phyloP scores from a whole-genome alignment of 2,113 vertebrate species.

The Chunga burmeisteri region DNA sequence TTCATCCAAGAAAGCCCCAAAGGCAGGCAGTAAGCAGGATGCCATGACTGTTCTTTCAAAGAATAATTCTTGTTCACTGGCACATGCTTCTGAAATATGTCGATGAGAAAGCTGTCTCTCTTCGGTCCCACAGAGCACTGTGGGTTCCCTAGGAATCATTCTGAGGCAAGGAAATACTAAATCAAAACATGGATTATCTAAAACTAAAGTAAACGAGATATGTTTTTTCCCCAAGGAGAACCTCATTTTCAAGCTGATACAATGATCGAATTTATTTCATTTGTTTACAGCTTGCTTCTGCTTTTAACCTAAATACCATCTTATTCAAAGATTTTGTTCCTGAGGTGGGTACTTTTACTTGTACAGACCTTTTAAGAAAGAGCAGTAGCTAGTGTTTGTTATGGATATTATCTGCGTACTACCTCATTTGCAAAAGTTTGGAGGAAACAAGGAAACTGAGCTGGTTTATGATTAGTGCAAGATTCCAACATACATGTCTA shows the following conservation, averaged over 20 bases:
- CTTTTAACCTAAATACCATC: constrained; percentile 34
- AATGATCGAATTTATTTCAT: not conserved
- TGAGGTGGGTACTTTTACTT: constrained; percentile 44
- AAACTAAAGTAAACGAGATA: not conserved
- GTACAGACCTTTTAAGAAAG: not conserved
- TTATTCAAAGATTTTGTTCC: constrained; percentile 46
- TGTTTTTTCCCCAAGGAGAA: not conserved
- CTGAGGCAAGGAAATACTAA: not conserved
- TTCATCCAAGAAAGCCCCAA: not conserved
- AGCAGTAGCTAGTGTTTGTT: not conserved
- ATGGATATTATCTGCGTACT: not conserved
- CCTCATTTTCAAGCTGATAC: not conserved
- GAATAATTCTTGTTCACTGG: not conserved
- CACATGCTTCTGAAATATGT: not conserved
- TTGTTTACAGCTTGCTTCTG: constrained; percentile 57
- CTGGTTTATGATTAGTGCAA: not conserved
- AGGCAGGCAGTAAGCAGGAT: not conserved
- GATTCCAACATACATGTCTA: not conserved
- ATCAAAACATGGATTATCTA: not conserved
- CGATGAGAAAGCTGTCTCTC: not conserved
- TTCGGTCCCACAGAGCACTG: not conserved
- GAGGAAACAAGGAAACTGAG: not conserved
- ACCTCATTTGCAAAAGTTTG: not conserved
- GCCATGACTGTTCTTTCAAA: not conserved
- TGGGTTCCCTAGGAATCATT: not conserved